Evolutionary conservation across 2,888 invertebrate species (phyloP), one percentile per base, ranked within the genome.

Genomic region (Cetonia aurata): DNA sequence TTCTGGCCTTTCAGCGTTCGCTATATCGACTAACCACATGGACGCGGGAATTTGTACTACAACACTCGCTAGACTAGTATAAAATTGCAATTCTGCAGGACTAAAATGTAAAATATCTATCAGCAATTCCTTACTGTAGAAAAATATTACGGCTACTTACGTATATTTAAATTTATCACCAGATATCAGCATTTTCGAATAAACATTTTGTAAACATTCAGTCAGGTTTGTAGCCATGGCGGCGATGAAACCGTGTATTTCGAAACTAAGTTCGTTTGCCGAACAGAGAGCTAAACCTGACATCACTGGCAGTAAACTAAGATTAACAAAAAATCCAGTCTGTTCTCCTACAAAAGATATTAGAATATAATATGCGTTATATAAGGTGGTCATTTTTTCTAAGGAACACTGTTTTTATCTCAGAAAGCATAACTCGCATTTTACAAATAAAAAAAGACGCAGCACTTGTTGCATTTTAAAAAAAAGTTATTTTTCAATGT

Each of bases 161-260:
- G 91, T 91, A 78, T 91, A 92, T 83, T 89, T 90, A 80, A 90
- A 91, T 80, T 90, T 89, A 79, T 92, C 91, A 59, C 91, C 91
- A 80, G 92, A 92, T 73, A 93, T 90, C 56, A 92, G 85, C 89
- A 92, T 90, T 84, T 93, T 93, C 1, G 92, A 92, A 83, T 91
- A 92, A 57, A 93, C 93, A 85, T 93, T 93, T 82, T 93, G 93
- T 80, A 92, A 85, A 85, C 93, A 93, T 84, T 93, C 93, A 15
- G 92, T 92, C 67, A 93, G 83, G 83, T 93, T 93, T n/a, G 93
- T 93, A 17, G 90, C 89, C 86, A 93, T 88, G 3, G 93, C 92
- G 19, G 92, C 92, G 41, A 91, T 80, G 81, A 93, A 93, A 44
- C 93, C 93, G 73, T 88, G 85, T 25, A 90, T 82, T 82, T 92